These are phyloP conservation scores for Procambarus virginalis DNA, from an alignment of 1,140 invertebrate genomes.

Conservation along the genomic window DNA sequence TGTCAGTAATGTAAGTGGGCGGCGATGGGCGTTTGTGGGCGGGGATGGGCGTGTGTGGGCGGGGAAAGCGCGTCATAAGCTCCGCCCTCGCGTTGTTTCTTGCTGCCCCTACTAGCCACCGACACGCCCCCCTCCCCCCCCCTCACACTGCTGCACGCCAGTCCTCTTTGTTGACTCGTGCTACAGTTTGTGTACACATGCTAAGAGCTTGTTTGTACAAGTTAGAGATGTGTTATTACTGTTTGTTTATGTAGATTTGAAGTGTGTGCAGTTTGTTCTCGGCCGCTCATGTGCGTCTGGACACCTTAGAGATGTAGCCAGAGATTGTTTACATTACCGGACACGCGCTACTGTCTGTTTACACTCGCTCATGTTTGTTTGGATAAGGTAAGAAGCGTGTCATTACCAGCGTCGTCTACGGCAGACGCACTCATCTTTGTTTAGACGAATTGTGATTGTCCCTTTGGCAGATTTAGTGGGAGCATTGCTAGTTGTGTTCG, in stretches of 20 bases:
- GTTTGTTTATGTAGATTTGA: neutral
- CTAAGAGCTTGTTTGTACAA: neutral
- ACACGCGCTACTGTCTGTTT: neutral
- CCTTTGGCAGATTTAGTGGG: no score
- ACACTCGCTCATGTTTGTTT: neutral
- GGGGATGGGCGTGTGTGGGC: slow-evolving; percentile 10
- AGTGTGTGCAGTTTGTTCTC: neutral
- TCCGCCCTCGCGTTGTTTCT: slow-evolving; percentile 18
- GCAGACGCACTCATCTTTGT: neutral
- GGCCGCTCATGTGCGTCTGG: neutral
- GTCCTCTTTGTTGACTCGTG: neutral
- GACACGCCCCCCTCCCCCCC: neutral
- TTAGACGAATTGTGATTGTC: no score
- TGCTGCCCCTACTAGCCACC: slow-evolving; percentile 6
- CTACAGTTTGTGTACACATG: neutral
- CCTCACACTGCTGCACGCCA: neutral
- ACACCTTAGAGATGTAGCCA: neutral
- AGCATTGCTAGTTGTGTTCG: no score
- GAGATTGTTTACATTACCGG: neutral
- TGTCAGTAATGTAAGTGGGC: slow-evolving; percentile 44
- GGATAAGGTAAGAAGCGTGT: neutral
- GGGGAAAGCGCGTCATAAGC: slow-evolving; percentile 37
- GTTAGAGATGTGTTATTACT: neutral
- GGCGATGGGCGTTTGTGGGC: slow-evolving; percentile 40
- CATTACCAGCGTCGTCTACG: no score